phyloP scores from a whole-genome alignment of 2,888 invertebrate species.

The Tachina grossa region DNA sequence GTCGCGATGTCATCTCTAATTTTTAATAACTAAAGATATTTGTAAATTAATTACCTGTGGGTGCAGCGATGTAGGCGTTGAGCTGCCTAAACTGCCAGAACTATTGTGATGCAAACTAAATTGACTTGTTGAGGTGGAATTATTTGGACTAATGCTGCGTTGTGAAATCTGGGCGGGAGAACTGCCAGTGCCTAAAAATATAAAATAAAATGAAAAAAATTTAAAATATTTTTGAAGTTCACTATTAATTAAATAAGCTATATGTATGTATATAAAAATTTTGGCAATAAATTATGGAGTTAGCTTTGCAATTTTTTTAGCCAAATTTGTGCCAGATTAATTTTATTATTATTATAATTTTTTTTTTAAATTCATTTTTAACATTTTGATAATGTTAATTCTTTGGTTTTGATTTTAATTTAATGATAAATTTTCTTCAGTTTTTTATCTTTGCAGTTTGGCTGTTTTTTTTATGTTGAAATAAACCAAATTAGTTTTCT shows the following conservation, averaged over 20 bases:
- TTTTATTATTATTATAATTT: not conserved
- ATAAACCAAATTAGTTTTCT: not conserved
- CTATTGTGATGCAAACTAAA: conserved; percentile 83
- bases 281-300: not conserved
- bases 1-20: not conserved
- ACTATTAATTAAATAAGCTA: not conserved
- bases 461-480: not conserved
- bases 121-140: conserved; percentile 83
- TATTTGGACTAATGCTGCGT: conserved; percentile 83
- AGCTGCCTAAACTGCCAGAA: conserved; percentile 82
- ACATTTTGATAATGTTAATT: not conserved
- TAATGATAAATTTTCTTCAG: conserved; percentile 14
- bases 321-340: not conserved
- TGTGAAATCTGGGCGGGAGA: conserved; percentile 83
- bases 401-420: not conserved
- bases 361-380: not conserved
- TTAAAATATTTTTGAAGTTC: not conserved
- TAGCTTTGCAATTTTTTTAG: conserved; percentile 1
- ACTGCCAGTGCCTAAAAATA: conserved; percentile 82
- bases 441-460: not conserved
- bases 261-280: not conserved
- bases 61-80: conserved; percentile 82
- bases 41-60: conserved; percentile 78
- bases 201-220: conserved; percentile 50
- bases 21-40: not conserved